Conservation (phyloP, 2,113 vertebrate genomes). For the Bos javanicus region DNA sequence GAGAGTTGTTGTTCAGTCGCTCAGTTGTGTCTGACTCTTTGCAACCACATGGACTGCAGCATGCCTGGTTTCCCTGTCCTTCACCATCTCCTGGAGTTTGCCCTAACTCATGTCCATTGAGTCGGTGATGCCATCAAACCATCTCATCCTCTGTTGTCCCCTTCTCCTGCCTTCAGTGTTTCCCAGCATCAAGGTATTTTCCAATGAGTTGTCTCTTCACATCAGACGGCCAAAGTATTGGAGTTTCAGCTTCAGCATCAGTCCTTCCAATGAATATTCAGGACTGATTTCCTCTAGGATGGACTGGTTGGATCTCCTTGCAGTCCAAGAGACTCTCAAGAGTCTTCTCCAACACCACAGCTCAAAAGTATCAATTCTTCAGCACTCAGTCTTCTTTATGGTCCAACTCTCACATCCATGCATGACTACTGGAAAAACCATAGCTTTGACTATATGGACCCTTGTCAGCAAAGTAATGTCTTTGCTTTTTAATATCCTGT, state of each 20-base stretch:
- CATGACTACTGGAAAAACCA: background rate
- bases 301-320: background rate
- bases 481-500: background rate
- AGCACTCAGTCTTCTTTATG: background rate
- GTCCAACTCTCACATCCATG: background rate
- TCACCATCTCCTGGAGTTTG: background rate
- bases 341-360: background rate
- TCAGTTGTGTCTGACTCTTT: background rate
- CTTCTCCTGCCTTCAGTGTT: background rate
- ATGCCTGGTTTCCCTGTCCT: background rate
- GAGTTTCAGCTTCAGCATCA: background rate
- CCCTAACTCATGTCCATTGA: background rate
- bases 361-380: background rate
- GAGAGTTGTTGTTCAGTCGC: background rate
- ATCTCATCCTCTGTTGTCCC: background rate
- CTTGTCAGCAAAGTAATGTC: background rate
- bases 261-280: background rate
- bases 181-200: background rate
- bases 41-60: background rate
- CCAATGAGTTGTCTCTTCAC: background rate
- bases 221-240: background rate
- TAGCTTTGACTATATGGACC: background rate
- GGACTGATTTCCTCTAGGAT: background rate
- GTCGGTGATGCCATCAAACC: background rate
- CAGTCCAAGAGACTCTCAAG: background rate